Base-by-base conservation (phyloP, 2,113 vertebrate genomes). In the Eidolon helvum region DNA sequence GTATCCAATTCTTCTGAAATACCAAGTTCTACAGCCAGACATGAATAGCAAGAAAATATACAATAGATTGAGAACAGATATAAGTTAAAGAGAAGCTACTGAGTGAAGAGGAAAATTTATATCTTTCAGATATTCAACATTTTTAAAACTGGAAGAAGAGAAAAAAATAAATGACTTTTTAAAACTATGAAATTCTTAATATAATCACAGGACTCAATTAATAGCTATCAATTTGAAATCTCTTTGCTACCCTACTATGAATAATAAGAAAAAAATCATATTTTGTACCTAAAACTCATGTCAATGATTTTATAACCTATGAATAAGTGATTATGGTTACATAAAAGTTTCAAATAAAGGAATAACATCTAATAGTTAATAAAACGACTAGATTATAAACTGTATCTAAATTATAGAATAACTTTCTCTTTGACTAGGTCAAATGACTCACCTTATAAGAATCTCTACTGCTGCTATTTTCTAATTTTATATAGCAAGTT, bases 241-340 rank as follows among this genome's bases (percentile, higher is more conserved):
- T 89, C 95, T 97, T 94, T 57, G 87, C 61, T 78, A 94, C 61
- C 95, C 68, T 88, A 66, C 63, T 92, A 48, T 72, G 55, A 87
- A 97, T 85, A 92, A 30, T 93, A 94, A 98, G 92, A 91, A 97
- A 97, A 89, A 95, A 80, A 95, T 93, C 79, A 83, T 86, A 96
- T 96, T 98, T 96, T 96, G 59, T 96, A 93, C 61, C 30, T 91
- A 89, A 0, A 5, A 93, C 93, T 59, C 9, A 21, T 65, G 82
- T 48, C 40, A 80, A 43, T 72, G 43, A 94, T 50, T 50, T 16
- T 48, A 85, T 71, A 18, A 80, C 8, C 43, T 78, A 30, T 43
- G 33, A 84, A 91, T 63, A 63, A 38, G 30, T 66, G 87, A 43
- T 78, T 84, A 79, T 21, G 9, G 63, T 69, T 80, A 74, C 43